phyloP scores from a whole-genome alignment of 2,888 invertebrate genomes.

The Athalia cordata region DNA sequence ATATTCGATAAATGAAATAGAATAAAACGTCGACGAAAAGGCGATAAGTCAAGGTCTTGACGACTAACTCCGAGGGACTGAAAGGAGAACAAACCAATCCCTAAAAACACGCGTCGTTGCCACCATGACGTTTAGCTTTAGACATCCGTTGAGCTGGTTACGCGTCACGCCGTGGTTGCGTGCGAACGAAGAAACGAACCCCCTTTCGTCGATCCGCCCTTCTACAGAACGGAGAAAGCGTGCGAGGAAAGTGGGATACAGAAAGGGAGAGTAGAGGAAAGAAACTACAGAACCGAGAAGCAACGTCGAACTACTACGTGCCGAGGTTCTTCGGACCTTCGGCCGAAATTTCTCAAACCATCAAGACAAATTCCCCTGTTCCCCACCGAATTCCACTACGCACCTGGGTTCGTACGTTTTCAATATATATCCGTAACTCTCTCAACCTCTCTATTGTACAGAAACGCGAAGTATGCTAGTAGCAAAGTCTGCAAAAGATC shows the following conservation, averaged over 20 bases:
- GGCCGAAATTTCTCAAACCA: constrained; percentile 18
- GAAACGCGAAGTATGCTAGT: neutral
- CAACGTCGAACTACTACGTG: constrained; percentile 1
- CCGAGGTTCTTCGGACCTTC: neutral
- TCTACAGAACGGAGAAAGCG: neutral
- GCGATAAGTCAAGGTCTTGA: constrained; percentile 25
- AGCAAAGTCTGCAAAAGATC: too few relatives aligned
- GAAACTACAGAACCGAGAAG: constrained; percentile 9
- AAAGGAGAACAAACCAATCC: neutral
- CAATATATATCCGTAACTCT: constrained; percentile 3
- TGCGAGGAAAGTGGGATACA: too few relatives aligned
- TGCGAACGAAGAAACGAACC: neutral
- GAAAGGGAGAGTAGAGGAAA: neutral
- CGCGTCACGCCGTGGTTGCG: constrained; percentile 36
- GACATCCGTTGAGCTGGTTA: neutral
- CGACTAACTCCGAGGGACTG: neutral
- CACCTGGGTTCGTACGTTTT: constrained; percentile 28
- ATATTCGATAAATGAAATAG: neutral
- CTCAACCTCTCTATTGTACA: constrained; percentile 8
- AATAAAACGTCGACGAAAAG: neutral
- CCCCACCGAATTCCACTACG: constrained; percentile 22
- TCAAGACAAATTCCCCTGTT: constrained; percentile 14
- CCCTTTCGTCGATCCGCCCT: constrained; percentile 27
- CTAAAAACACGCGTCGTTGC: constrained; percentile 34
- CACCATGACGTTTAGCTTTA: constrained; percentile 3